These are phyloP conservation scores for Drosophila sp. DNA, from an alignment of 1,140 invertebrate species.

Conservation along the genomic window DNA sequence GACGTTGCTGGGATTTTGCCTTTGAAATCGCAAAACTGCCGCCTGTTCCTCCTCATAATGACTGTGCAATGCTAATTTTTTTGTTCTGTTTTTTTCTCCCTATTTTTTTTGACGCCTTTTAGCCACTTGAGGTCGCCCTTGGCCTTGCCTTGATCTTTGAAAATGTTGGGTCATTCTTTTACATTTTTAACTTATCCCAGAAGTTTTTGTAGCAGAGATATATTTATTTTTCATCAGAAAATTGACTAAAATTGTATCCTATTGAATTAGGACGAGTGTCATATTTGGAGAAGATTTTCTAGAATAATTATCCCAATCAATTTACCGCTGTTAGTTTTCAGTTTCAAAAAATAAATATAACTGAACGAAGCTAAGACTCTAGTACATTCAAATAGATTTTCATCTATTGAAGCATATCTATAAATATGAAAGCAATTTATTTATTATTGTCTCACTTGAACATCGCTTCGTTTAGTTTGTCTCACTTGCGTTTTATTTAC, in stretches of 20 bases:
- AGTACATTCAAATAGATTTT: too few relatives aligned
- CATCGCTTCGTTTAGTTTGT: slow-evolving; percentile 2
- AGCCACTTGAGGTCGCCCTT: slow-evolving; percentile 58
- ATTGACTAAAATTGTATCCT: too few relatives aligned
- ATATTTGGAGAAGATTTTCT: too few relatives aligned
- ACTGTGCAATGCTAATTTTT: slow-evolving; percentile 79
- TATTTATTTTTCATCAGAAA: too few relatives aligned
- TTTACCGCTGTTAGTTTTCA: too few relatives aligned
- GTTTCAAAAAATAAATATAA: too few relatives aligned
- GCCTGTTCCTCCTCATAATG: slow-evolving; percentile 51
- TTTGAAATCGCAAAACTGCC: slow-evolving; percentile 70
- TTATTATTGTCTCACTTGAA: slow-evolving; percentile 10
- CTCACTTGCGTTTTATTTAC: slow-evolving; percentile 56
- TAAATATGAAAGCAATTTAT: slow-evolving; percentile 36
- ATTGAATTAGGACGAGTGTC: too few relatives aligned
- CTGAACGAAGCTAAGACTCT: too few relatives aligned
- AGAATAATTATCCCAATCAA: too few relatives aligned
- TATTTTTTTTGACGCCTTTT: slow-evolving; percentile 54
- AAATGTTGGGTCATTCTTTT: slow-evolving; percentile 22
- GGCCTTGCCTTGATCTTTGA: slow-evolving; percentile 29
- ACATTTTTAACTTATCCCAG: too few relatives aligned
- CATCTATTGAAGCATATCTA: slow-evolving; percentile 28
- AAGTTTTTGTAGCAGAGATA: too few relatives aligned
- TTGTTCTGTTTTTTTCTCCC: slow-evolving; percentile 11
- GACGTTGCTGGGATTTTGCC: slow-evolving; percentile 42